A percentile compares a stretch with the other conserved stretches of the same genome.
Conservation (phyloP, 2,888 invertebrate genomes). For the Celastrina argiolus region DNA sequence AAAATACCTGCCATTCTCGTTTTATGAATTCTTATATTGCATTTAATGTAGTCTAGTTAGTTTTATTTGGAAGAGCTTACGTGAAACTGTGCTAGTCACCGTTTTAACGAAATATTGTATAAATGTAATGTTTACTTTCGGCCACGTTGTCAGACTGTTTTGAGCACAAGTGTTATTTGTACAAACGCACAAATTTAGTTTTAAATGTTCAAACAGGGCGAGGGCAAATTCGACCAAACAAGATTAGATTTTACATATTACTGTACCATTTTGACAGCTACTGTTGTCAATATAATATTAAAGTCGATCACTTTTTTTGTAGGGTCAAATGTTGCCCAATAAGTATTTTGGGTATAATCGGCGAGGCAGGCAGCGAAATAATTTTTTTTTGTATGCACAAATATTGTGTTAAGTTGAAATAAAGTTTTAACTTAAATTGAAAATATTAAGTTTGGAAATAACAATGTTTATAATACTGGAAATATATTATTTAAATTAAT, state of each 20-base stretch:
- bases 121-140: neutral
- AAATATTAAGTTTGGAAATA: neutral
- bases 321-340: neutral
- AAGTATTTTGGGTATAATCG: neutral
- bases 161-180: constrained; percentile 12
- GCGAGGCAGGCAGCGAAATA: neutral
- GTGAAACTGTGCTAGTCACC: constrained; percentile 48
- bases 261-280: neutral
- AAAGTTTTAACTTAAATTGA: neutral
- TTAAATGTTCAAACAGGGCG: neutral
- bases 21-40: constrained; percentile 29
- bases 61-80: constrained; percentile 46
- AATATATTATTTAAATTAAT: neutral
- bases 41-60: constrained; percentile 40
- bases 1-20: constrained; percentile 5
- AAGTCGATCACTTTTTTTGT: neutral
- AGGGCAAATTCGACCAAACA: neutral
- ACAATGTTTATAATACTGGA: neutral
- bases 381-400: neutral
- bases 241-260: neutral
- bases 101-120: constrained; percentile 4
- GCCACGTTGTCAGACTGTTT: neutral
- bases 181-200: constrained; percentile 8
- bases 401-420: neutral
- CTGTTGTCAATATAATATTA: neutral